phyloP scores from a whole-genome alignment of 2,797 vertebrate species.

The Coregonus ussuriensis region DNA sequence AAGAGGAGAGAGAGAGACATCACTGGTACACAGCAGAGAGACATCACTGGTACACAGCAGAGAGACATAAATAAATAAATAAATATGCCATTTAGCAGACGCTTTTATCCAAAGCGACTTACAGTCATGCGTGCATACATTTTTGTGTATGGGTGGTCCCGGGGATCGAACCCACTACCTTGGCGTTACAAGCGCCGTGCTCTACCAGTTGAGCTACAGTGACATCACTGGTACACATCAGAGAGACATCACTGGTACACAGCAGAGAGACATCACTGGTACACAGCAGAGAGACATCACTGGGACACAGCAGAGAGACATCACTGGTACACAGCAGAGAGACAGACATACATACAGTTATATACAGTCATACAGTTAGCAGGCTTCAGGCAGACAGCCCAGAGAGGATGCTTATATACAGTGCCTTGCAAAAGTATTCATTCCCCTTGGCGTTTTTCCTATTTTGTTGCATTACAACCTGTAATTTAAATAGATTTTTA shows the following conservation, averaged over 20 bases:
- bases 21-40: constrained; percentile 14
- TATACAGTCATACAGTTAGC: constrained; percentile 15
- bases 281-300: constrained; percentile 14
- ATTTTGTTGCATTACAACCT: too few species aligned
- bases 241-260: not conserved
- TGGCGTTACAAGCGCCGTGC: too few species aligned
- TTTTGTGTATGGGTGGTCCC: too few species aligned
- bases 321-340: constrained; percentile 14
- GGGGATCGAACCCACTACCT: too few species aligned
- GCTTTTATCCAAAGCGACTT: too few species aligned
- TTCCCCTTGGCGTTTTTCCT: too few species aligned
- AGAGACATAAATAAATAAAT: not conserved
- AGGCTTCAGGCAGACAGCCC: not conserved
- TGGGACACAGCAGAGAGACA: too few species aligned
- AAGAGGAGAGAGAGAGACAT: not conserved
- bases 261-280: not conserved
- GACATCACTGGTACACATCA: not conserved
- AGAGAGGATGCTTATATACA: constrained; percentile 18
- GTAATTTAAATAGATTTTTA: too few species aligned
- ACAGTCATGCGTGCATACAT: too few species aligned
- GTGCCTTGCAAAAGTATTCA: too few species aligned
- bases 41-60: not conserved
- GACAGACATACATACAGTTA: constrained; percentile 3
- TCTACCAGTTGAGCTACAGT: too few species aligned
- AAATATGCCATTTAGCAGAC: too few species aligned